A percentile compares a stretch with the other conserved stretches of the same genome.
Evolutionary conservation across 1,140 invertebrate genomes (phyloP).

Genomic region (Lanistes nyassanus): DNA sequence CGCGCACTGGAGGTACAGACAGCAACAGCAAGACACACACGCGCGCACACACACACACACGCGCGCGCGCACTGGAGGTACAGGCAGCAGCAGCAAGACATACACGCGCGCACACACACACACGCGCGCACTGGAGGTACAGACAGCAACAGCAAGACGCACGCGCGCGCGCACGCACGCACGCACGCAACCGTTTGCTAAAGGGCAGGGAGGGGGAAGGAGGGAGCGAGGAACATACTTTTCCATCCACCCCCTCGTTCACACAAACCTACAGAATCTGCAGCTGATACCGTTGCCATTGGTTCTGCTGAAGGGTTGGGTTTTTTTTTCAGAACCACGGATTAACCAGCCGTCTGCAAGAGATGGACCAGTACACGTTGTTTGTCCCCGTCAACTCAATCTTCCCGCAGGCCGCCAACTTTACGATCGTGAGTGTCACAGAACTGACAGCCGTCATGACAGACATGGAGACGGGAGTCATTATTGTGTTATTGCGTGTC

Average conservation of each 20-base stretch:
- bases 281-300: neutral
- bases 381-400: constrained; percentile 35
- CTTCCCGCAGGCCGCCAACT: constrained; percentile 2
- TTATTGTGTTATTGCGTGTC: too few species aligned
- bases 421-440: constrained; percentile 20
- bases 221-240: neutral
- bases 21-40: neutral
- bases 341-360: constrained; percentile 28
- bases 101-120: neutral
- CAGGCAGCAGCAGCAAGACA: neutral
- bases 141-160: neutral
- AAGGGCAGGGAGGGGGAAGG: neutral
- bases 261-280: neutral
- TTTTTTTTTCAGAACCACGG: constrained; percentile 3
- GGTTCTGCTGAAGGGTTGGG: neutral
- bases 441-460: too few species aligned
- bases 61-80: constrained; percentile 27
- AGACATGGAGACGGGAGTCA: too few species aligned
- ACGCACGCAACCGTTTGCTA: neutral
- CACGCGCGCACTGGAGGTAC: constrained; percentile 26
- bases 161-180: neutral
- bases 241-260: neutral
- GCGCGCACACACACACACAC: neutral
- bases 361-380: constrained; percentile 45
- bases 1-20: constrained; percentile 27